Evolutionary conservation across 2,888 invertebrate genomes (phyloP).

Genomic region (Chloromyia formosa): DNA sequence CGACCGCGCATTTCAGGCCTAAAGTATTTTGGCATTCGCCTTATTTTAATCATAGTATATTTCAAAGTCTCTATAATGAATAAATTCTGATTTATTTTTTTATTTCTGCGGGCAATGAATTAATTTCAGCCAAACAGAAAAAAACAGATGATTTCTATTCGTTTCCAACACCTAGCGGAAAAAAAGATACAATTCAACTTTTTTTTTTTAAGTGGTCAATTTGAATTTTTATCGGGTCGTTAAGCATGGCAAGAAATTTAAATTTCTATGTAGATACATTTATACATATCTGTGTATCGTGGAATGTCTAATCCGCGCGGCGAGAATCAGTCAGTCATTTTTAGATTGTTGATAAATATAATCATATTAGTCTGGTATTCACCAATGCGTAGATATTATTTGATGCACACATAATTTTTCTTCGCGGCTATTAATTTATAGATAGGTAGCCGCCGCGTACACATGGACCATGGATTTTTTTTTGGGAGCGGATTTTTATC

Average conservation of each 20-base stretch:
- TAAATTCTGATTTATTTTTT: neutral
- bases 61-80: too few relatives aligned
- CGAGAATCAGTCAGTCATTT: neutral
- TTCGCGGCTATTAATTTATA: conserved; percentile 6
- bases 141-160: neutral
- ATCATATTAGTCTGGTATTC: neutral
- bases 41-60: too few relatives aligned
- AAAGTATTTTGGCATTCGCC: too few relatives aligned
- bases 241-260: neutral
- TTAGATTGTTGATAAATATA: conserved; percentile 8
- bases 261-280: neutral
- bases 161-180: neutral
- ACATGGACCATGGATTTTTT: too few relatives aligned
- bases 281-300: neutral
- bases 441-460: neutral
- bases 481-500: too few relatives aligned
- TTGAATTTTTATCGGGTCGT: conserved; percentile 19
- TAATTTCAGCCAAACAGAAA: neutral
- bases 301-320: too few relatives aligned
- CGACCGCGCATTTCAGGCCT: too few relatives aligned
- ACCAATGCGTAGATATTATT: neutral
- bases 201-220: conserved; percentile 3
- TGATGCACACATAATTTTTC: neutral
- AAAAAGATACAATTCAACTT: too few relatives aligned
- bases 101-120: neutral